Evolutionary conservation across 2,113 vertebrate species (phyloP), one percentile per base, ranked within the genome.

Genomic region (Callipepla californica): DNA sequence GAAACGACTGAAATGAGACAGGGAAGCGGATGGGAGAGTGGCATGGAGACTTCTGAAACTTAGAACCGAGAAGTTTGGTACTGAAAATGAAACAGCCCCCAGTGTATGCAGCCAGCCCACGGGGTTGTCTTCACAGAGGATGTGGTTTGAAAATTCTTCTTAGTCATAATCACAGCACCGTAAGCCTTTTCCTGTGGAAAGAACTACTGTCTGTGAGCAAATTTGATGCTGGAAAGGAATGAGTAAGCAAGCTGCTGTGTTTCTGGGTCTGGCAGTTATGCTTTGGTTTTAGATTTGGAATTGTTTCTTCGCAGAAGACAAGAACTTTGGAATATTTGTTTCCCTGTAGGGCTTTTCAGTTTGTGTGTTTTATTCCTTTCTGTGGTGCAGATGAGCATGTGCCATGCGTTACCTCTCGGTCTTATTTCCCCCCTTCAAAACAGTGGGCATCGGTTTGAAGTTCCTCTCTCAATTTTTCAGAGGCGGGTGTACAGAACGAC

Each of bases 401-500:
- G 21, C 40, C 61, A 4, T 16, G 3, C 66, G 19, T 32, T n/a
- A n/a, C 26, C 63, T 83, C 42, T 5, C 21, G 48, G 40, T 76
- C 16, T 57, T 48, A 23, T 2, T 86, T 72, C 9, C 58, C 8
- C 48, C 42, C 17, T 83, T 80, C 13, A 51, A 82, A 87, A 15
- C 55, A 26, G 2, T 50, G 26, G 20, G 11, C 58, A 7, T 38
- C 28, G 38, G 61, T 26, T 61, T 72, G 6, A 63, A 40, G 7
- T 48, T 61, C 81, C 34, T 26, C 53, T 63, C 80, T 86, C 20
- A 5, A 21, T 94, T 73, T 98, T 96, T 94, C 97, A 99, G 99
- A 98, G 99, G 79, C 98, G 96, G 34, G 98, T 99, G 38, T 99
- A 99, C 42, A 98, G 98, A 94, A 97, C 98, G 23, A 99, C 98